Evolutionary conservation across 1,140 invertebrate species (phyloP).

Genomic region (Drosophila chauvacae): DNA sequence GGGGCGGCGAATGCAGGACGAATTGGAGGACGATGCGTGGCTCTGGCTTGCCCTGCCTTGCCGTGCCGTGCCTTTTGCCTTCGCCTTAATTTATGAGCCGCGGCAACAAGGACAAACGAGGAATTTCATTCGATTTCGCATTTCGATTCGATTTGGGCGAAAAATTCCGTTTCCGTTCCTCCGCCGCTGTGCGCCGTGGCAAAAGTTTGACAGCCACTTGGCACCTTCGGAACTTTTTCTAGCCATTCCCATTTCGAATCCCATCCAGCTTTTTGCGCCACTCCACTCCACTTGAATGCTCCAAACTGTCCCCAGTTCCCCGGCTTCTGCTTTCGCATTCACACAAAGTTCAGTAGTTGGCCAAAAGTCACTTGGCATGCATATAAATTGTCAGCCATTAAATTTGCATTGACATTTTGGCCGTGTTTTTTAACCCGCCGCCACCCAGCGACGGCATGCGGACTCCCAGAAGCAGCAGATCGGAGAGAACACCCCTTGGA

Average conservation of each 20-base stretch:
- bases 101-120: slow-evolving; percentile 55
- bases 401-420: slow-evolving; percentile 82
- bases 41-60: slow-evolving; percentile 29
- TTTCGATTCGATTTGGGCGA: slow-evolving; percentile 65
- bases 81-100: slow-evolving; percentile 75
- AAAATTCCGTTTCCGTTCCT: slow-evolving; percentile 20
- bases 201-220: slow-evolving; percentile 81
- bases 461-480: neutral
- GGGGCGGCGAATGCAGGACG: slow-evolving; percentile 30
- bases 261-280: slow-evolving; percentile 12
- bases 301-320: slow-evolving; percentile 40
- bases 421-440: slow-evolving; percentile 56
- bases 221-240: slow-evolving; percentile 71
- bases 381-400: slow-evolving; percentile 82
- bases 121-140: slow-evolving; percentile 59
- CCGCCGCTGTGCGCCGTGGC: slow-evolving; percentile 22
- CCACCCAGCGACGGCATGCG: slow-evolving; percentile 26
- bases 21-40: slow-evolving; percentile 7
- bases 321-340: slow-evolving; percentile 33
- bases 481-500: neutral
- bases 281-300: slow-evolving; percentile 14
- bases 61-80: slow-evolving; percentile 28
- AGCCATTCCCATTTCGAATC: slow-evolving; percentile 8
- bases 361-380: slow-evolving; percentile 82
- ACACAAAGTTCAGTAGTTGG: slow-evolving; percentile 78